phyloP scores from a whole-genome alignment of 2,888 invertebrate genomes.

The Drosophila limbata region DNA sequence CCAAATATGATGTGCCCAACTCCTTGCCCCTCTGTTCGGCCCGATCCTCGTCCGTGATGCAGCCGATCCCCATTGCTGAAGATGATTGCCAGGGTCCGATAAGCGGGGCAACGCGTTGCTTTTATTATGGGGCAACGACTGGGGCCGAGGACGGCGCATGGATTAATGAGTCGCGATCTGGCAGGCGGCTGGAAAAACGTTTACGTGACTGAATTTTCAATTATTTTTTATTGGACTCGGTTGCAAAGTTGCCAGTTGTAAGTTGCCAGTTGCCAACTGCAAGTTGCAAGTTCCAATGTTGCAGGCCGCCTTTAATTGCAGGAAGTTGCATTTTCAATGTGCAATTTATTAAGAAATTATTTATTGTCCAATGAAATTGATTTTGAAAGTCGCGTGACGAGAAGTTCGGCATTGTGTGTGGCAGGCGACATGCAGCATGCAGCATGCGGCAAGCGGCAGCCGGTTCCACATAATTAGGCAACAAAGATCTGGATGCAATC shows the following conservation, averaged over 20 bases:
- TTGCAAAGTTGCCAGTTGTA: conserved; percentile 13
- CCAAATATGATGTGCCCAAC: conserved; percentile 62
- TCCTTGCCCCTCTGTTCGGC: not conserved
- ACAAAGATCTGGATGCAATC: conserved; percentile 36
- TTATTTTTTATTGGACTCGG: conserved; percentile 74
- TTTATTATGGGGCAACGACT: conserved; percentile 49
- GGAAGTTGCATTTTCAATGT: conserved; percentile 74
- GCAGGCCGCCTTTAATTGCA: conserved; percentile 73
- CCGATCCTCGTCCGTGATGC: conserved; percentile 4
- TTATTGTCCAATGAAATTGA: conserved; percentile 73
- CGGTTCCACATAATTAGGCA: conserved; percentile 59
- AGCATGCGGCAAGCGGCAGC: conserved; percentile 14
- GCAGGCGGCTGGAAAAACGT: conserved; percentile 68
- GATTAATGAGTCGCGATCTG: conserved; percentile 76
- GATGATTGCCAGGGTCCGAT: conserved; percentile 61
- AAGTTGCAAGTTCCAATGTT: conserved; percentile 19
- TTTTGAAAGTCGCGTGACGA: conserved; percentile 76
- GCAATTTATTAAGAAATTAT: conserved; percentile 79
- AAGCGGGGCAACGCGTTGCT: conserved; percentile 55
- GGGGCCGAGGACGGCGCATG: conserved; percentile 46
- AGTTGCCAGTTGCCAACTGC: conserved; percentile 9
- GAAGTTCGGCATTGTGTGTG: conserved; percentile 58
- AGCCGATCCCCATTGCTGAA: conserved; percentile 18
- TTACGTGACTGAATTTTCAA: conserved; percentile 78
- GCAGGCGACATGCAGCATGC: conserved; percentile 25